Evolutionary conservation across 1,140 invertebrate species (phyloP).

Genomic region (Nasonia vitripennis): DNA sequence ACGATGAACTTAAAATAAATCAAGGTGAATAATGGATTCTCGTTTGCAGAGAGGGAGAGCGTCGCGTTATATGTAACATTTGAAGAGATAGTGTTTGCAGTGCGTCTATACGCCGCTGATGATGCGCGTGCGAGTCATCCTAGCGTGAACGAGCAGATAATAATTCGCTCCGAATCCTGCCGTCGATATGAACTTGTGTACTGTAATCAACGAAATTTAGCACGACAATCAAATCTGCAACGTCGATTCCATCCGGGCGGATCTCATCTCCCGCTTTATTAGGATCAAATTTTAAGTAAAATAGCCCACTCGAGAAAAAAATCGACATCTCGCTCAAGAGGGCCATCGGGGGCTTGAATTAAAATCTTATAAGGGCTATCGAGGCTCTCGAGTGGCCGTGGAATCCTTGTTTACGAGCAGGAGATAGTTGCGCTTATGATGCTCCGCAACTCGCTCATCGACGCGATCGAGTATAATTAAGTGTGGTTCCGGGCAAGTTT

Average conservation of each 20-base stretch:
- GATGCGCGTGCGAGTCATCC: not conserved
- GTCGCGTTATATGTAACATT: too few species aligned
- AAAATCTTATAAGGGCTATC: not conserved
- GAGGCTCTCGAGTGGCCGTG: not conserved
- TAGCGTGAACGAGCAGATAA: slow-evolving; percentile 58
- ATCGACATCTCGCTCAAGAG: not conserved
- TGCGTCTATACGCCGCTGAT: too few species aligned
- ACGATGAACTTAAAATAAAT: slow-evolving; percentile 12
- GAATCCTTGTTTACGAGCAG: not conserved
- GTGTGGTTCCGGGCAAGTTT: not conserved
- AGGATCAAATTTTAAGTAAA: not conserved
- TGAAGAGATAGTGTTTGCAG: too few species aligned
- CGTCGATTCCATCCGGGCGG: not conserved
- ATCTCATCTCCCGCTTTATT: not conserved
- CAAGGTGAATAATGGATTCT: not conserved
- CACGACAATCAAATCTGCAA: not conserved
- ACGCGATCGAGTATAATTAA: slow-evolving; percentile 5
- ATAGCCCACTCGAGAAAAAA: not conserved
- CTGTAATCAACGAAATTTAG: too few species aligned
- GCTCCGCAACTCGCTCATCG: not conserved
- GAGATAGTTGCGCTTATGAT: not conserved
- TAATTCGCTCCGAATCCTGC: not conserved
- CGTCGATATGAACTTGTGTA: too few species aligned
- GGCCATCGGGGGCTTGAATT: not conserved
- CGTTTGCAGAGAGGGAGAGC: not conserved